Base-by-base conservation (phyloP, 2,888 invertebrate genomes). In the Galerucella calmariensis region DNA sequence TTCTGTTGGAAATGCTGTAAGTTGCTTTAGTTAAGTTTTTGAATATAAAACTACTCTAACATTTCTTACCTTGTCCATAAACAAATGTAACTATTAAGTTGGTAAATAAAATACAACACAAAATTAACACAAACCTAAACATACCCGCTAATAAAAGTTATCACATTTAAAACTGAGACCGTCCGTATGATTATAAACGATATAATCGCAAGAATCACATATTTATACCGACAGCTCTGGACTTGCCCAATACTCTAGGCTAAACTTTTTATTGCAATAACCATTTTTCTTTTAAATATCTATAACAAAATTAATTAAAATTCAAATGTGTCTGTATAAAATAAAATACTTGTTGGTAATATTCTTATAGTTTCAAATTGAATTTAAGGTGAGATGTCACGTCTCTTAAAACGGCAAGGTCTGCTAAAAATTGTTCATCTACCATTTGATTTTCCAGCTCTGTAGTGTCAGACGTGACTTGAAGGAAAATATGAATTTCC, bases 71-170 rank as follows among this genome's bases (percentile, higher is more conserved):
- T 68, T 68, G 59, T 48, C 58, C 58, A 68, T 16, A 46, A 27
- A 68, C 46, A 24, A 59, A 44, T 68, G 9, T 59, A 41, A 48
- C 27, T 58, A 58, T 59, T 35, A 41, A 20, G 44, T 24, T 41
- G 3, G 27, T 53, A 44, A 41, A 59, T 16, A 46, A 35, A 35
- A 67, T 35, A 27, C 12, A 67, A 68, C 44, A 59, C 46, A 65
- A 65, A 44, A 68, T 68, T 44, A 58, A 10, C 68, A 46, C 59
- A 59, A 67, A 67, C 27, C 59, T 68, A 59, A 68, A 68, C 68
- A 68, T 68, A 44, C 20, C 59, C 14, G 46, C 68, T 53, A 68
- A 68, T 59, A 59, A 58, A 58, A 20, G 41, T 59, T 68, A 68
- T 68, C 59, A 41, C 68, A 68, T 41, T 59, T 46, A 59, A 68